Base-by-base conservation (phyloP, 2,113 vertebrate genomes). In the Phocoena phocoena region DNA sequence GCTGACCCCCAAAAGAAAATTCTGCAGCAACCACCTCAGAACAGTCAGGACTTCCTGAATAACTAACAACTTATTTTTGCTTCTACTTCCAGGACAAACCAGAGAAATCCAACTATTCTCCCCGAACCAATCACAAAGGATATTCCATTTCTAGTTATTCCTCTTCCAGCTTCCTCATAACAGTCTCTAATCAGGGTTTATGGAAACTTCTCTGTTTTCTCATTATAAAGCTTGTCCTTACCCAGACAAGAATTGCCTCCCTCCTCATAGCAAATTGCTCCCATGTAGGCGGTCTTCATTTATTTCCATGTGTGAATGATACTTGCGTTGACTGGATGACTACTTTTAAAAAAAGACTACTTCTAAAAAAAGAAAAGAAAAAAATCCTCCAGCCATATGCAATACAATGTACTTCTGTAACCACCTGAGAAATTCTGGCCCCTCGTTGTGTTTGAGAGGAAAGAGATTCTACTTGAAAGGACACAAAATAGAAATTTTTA, bases 1-100 rank as follows among this genome's bases (percentile, higher is more conserved):
- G 89, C 88, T 93, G 83, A 70, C 86, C 92, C 63, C 91, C 25
- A 25, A 73, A 90, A 90, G 71, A 92, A 85, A 41, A 20, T 62
- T 31, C 62, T 36, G 11, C 1, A 8, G 70, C 28, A 74, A 76
- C 38, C 36, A 31, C 8, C 73, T 89, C 62, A 7, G 4, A 93
- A 50, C 21, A 9, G 21, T 28, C 47, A 73, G 44, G 25, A 20
- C 31, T 82, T 84, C 18, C n/a, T 93, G 84, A 96, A 53, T 55
- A 68, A 17, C 53, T 70, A 26, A 63, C 23, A 60, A 60, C 5
- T 77, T 70, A 26, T 18, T 91, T 74, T 81, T 83, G 50, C 76
- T 63, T 97, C 60, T 41, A 60, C 26, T 90, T 77, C 47, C 33
- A 53, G 36, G 33, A 90, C 53, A 88, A 93, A 88, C 23, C 25